Evolutionary conservation across 2,797 vertebrate species (phyloP).

Genomic region (Acanthopagrus latus): DNA sequence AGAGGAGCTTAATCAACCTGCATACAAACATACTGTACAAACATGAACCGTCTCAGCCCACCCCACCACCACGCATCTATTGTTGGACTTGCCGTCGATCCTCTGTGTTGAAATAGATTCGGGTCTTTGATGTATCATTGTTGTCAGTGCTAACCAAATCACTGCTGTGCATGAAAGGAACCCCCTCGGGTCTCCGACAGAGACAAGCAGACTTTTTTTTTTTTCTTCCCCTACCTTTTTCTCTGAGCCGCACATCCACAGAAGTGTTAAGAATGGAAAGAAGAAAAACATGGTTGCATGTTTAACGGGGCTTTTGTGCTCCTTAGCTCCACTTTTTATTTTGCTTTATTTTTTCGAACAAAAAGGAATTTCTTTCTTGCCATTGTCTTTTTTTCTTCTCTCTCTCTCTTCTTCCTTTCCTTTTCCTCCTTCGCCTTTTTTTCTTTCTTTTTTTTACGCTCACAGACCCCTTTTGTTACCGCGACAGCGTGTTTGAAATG

Average conservation of each 20-base stretch:
- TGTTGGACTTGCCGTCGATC: slow-evolving; percentile 50
- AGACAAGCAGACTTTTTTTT: slow-evolving; percentile 59
- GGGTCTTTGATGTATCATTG: slow-evolving; percentile 82
- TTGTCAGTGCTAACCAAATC: slow-evolving; percentile 82
- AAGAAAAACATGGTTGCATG: slow-evolving; percentile 51
- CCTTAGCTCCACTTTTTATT: slow-evolving; percentile 56
- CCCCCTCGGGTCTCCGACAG: slow-evolving; percentile 64
- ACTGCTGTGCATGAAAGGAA: slow-evolving; percentile 74
- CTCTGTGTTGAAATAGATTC: slow-evolving; percentile 75
- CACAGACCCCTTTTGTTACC: slow-evolving; percentile 56
- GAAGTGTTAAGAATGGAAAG: slow-evolving; percentile 62
- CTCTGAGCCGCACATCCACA: slow-evolving; percentile 59
- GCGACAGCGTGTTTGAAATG: slow-evolving; percentile 64
- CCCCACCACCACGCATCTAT: not conserved
- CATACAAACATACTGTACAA: slow-evolving; percentile 2
- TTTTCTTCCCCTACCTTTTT: slow-evolving; percentile 53
- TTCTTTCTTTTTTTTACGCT: too few relatives aligned
- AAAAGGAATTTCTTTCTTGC: slow-evolving; percentile 63
- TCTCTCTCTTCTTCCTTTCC: slow-evolving; percentile 33
- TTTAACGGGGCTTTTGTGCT: slow-evolving; percentile 66
- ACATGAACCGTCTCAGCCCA: slow-evolving; percentile 21
- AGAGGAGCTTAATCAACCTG: slow-evolving; percentile 24
- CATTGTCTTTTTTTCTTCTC: slow-evolving; percentile 3
- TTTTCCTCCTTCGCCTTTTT: slow-evolving; percentile 9
- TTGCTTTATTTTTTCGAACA: slow-evolving; percentile 48